A percentile compares a stretch with the other conserved stretches of the same genome.
phyloP scores from a whole-genome alignment of 2,113 vertebrate species.

The Orthonyx spaldingii region DNA sequence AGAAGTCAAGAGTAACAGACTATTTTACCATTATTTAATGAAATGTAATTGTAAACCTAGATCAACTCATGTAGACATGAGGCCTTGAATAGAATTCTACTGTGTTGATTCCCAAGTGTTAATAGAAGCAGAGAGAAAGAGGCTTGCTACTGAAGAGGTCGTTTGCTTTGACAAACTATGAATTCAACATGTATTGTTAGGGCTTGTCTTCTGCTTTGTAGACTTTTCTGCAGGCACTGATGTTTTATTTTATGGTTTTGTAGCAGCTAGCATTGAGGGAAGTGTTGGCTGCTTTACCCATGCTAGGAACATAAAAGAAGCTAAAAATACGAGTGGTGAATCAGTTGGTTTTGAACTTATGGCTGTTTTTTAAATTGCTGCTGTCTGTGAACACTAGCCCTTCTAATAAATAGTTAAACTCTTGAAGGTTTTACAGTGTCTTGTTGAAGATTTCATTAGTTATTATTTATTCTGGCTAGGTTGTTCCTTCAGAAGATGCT shows the following conservation, averaged over 20 bases:
- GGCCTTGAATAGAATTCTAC: neutral
- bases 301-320: neutral
- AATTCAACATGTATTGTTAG: neutral
- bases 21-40: neutral
- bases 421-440: neutral
- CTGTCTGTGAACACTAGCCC: neutral
- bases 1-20: neutral
- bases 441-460: neutral
- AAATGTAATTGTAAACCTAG: neutral
- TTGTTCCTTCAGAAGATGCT: constrained; percentile 86
- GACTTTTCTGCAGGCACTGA: neutral
- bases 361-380: neutral
- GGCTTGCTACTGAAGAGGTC: neutral
- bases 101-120: neutral
- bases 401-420: neutral
- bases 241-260: neutral
- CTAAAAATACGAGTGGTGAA: neutral
- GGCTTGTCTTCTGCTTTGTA: neutral
- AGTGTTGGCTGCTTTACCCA: neutral
- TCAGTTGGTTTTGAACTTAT: neutral
- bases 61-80: neutral
- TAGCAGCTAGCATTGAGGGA: neutral
- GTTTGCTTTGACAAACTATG: neutral
- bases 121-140: neutral
- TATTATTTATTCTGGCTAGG: constrained; percentile 65